phyloP scores from a whole-genome alignment of 1,140 invertebrate genomes.

The Luehdorfia chinensis region DNA sequence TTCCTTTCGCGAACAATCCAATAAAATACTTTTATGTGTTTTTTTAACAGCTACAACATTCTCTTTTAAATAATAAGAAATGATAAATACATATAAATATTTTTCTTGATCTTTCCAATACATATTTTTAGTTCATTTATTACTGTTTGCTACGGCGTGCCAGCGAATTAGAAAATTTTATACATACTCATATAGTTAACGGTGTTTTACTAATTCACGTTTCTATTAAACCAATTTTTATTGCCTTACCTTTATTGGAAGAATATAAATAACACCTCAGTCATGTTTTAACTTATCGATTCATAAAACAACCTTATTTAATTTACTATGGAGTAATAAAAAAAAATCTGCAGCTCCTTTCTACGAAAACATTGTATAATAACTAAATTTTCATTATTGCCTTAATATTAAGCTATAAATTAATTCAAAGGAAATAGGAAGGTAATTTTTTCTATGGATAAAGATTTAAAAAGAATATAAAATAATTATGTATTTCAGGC shows the following conservation, averaged over 20 bases:
- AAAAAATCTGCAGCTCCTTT: no score
- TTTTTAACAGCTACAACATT: slow-evolving; percentile 21
- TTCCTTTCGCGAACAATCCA: slow-evolving; percentile 24
- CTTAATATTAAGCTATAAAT: no score
- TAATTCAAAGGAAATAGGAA: no score
- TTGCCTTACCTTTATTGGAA: background rate
- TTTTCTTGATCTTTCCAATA: slow-evolving; percentile 1
- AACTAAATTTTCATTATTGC: no score
- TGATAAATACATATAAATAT: slow-evolving; percentile 13
- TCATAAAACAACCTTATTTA: no score
- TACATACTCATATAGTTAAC: slow-evolving; percentile 15
- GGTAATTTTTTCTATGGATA: no score
- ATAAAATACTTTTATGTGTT: slow-evolving; percentile 10
- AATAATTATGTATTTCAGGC: no score
- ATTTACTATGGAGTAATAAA: no score
- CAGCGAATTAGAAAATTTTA: slow-evolving; percentile 3
- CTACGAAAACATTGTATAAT: no score
- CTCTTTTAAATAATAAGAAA: slow-evolving; percentile 19
- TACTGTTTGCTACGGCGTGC: background rate
- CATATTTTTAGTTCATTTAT: slow-evolving; percentile 15
- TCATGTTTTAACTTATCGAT: no score
- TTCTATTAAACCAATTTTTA: slow-evolving; percentile 4
- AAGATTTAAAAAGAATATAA: no score
- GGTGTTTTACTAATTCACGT: background rate
- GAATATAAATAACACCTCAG: no score